Evolutionary conservation across 2,113 vertebrate species (phyloP).

Genomic region (Athene cunicularia): DNA sequence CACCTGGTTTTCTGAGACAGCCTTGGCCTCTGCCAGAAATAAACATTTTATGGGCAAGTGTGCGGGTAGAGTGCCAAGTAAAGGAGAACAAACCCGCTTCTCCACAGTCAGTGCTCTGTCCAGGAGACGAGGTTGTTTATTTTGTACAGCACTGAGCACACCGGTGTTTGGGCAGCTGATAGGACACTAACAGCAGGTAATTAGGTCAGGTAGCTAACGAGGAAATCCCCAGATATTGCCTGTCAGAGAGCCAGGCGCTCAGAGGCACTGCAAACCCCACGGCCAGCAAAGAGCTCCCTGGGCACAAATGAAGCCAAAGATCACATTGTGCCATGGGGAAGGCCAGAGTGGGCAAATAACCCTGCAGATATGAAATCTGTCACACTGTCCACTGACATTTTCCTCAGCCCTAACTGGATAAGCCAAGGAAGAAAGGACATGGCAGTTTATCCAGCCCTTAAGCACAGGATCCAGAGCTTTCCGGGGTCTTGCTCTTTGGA

Average conservation of each 20-base stretch:
- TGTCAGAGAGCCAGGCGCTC: background rate
- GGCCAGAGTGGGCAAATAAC: background rate
- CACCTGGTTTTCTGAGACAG: background rate
- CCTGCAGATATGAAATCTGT: background rate
- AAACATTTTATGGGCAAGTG: background rate
- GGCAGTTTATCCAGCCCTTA: background rate
- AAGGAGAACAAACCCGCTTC: background rate
- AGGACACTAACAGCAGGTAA: slow-evolving; percentile 7
- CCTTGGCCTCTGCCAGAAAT: background rate
- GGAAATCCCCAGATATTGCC: slow-evolving; percentile 25
- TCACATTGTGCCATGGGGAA: background rate
- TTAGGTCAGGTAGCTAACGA: slow-evolving; percentile 16
- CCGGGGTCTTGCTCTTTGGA: background rate
- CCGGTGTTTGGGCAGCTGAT: background rate
- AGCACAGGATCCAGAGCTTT: background rate
- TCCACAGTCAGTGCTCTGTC: background rate
- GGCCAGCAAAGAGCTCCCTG: background rate
- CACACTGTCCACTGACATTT: background rate
- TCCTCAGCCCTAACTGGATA: background rate
- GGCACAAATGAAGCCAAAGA: background rate
- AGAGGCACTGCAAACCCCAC: background rate
- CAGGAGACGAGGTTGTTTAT: background rate
- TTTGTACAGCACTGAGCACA: background rate
- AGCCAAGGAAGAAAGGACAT: background rate
- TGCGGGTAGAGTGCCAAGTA: background rate